These are phyloP conservation scores for Frankliniella fusca DNA, from an alignment of 2,888 invertebrate genomes.

Conservation along the genomic window DNA sequence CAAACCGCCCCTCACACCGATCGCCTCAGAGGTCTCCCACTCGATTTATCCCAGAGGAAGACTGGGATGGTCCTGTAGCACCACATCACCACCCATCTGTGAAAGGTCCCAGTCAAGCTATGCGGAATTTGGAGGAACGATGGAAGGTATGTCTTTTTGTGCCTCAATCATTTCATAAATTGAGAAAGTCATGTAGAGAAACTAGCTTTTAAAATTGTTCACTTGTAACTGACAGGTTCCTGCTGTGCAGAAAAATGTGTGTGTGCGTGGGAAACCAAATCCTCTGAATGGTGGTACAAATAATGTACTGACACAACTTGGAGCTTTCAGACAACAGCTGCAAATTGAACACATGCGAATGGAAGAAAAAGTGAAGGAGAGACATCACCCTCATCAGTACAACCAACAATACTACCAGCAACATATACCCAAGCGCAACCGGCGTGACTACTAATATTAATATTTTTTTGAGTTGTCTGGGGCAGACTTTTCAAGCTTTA, in stretches of 20 bases:
- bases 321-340: conserved; percentile 39
- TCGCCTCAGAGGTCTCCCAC: background rate
- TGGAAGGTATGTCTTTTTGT: conserved; percentile 33
- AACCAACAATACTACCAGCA: background rate
- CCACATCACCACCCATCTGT: background rate
- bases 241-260: conserved; percentile 34
- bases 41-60: background rate
- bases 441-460: background rate
- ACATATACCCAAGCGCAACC: background rate
- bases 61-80: too few species aligned
- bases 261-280: background rate
- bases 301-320: conserved; percentile 40
- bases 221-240: conserved; percentile 32
- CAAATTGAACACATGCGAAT: conserved; percentile 39
- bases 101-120: conserved; percentile 30
- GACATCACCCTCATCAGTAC: conserved; percentile 17
- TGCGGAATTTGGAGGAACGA: conserved; percentile 34
- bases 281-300: background rate
- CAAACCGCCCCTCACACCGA: background rate
- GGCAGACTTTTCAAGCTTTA: background rate
- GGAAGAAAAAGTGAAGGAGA: conserved; percentile 33
- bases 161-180: too few species aligned
- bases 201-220: too few species aligned
- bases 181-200: too few species aligned
- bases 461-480: background rate